Percentiles rank a stretch among this genome's conserved stretches.
Evolutionary conservation across 2,888 invertebrate species (phyloP).

Genomic region (Gandaritis pyraliata): DNA sequence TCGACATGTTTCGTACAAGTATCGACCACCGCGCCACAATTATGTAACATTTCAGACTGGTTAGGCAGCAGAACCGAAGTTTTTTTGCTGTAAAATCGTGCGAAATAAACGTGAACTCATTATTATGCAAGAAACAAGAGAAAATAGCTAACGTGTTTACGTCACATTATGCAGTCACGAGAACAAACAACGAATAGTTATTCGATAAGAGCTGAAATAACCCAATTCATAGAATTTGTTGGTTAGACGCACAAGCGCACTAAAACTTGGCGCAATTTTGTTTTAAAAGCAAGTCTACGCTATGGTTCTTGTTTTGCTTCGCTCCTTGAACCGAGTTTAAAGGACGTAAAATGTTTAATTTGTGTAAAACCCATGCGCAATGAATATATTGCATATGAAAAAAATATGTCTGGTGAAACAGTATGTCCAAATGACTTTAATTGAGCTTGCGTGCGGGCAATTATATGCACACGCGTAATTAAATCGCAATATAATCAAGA

Average conservation of each 20-base stretch:
- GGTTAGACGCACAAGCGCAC: not conserved
- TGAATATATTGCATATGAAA: not conserved
- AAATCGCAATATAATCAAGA: constrained; percentile 48
- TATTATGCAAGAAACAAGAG: constrained; percentile 57
- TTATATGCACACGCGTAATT: constrained; percentile 50
- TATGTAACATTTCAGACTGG: constrained; percentile 46
- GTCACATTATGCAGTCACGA: constrained; percentile 54
- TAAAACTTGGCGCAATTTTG: no score
- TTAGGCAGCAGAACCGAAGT: constrained; percentile 16
- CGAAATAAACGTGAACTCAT: constrained; percentile 56
- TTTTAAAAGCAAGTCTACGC: not conserved
- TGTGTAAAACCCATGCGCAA: no score
- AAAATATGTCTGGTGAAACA: constrained; percentile 15
- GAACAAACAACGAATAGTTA: constrained; percentile 44
- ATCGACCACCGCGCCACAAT: constrained; percentile 20
- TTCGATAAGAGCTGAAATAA: constrained; percentile 45
- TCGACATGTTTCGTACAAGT: constrained; percentile 18
- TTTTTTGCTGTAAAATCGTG: constrained; percentile 54
- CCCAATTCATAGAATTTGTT: constrained; percentile 26
- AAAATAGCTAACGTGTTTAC: constrained; percentile 60
- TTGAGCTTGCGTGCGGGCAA: constrained; percentile 37
- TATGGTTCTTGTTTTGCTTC: no score
- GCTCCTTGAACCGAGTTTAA: not conserved
- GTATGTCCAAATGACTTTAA: constrained; percentile 26
- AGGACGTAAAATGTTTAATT: constrained; percentile 1